Base-by-base conservation (phyloP, 2,797 vertebrate genomes). In the Hydrocynus forskahlii region DNA sequence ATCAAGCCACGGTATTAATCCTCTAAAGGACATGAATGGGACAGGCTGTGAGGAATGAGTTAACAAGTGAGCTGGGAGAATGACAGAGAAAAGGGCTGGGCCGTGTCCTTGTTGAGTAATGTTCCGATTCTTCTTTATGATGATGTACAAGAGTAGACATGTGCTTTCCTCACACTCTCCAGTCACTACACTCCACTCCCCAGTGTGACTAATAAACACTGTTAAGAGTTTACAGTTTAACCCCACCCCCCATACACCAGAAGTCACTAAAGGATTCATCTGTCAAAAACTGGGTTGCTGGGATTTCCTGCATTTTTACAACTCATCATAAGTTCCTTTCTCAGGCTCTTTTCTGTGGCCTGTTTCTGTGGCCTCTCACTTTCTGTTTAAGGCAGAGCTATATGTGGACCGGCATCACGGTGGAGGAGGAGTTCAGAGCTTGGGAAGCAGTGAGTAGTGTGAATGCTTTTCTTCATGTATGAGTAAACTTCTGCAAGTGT, bases 291-390 rank as follows among this genome's bases (percentile, higher is more conserved):
- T 10, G 5, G 29, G 9, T 35, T 72, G 55, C 19, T 77, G 68
- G 70, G 48, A 82, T 72, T 82, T 77, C 80, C 80, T 76, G 74
- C 17, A 63, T 76, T 82, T 77, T 72, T 81, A 29, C 48, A 64
- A 82, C 45, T 76, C 64, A 70, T 70, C 64, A 76, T 43, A 62
- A 76, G 80, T 81, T 78, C 80, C 64, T 64, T 77, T 82, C 35
- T 66, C 67, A 48, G 38, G 35, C n/a, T 71, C 14, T 69, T 70
- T 70, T 43, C 35, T 21, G 35, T 60, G 52, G 52, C 62, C 52
- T 80, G 13, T 75, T 43, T 59, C 19, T 52, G 14, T 59, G 29
- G n/a, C 38, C 57, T 75, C 72, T 71, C 59, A 81, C 67, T 73
- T 73, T 73, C 29, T 57, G 54, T 59, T 73, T 9, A 59, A 8